Percentiles rank a stretch among this genome's conserved stretches.
These are phyloP conservation scores for Drosophila burlai DNA, from an alignment of 1,140 invertebrate genomes.

Conservation along the genomic window DNA sequence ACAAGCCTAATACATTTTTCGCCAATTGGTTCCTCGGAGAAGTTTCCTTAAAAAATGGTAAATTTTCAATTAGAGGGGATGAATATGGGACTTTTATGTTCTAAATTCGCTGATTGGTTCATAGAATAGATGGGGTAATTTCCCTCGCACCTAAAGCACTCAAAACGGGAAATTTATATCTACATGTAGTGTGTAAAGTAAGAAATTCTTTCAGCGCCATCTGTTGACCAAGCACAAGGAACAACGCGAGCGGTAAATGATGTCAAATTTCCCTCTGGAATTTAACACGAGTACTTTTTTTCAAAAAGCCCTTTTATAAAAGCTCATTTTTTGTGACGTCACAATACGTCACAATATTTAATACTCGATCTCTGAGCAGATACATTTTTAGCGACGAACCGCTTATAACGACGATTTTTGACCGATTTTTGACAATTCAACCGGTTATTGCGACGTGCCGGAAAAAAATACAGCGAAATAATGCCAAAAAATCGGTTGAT, in stretches of 20 bases:
- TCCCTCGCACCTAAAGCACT: background rate
- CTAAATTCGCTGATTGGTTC: conserved; percentile 1
- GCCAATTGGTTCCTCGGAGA: background rate
- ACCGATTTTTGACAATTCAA: no score
- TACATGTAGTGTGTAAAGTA: background rate
- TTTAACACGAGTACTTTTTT: no score
- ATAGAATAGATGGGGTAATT: background rate
- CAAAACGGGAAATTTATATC: background rate
- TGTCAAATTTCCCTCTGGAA: no score
- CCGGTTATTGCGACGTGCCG: no score
- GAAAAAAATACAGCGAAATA: no score
- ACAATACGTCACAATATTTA: no score
- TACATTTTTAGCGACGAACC: no score
- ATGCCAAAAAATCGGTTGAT: no score
- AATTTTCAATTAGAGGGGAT: background rate
- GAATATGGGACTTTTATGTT: background rate
- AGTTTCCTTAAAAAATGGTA: background rate
- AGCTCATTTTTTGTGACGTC: no score
- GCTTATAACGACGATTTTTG: no score
- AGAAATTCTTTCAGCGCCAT: background rate
- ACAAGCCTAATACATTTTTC: background rate
- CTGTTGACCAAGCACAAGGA: background rate
- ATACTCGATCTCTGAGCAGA: no score
- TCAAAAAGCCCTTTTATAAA: no score
- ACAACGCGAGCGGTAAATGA: background rate